Base-by-base conservation (phyloP, 2,797 vertebrate genomes). In the Chelonia mydas region DNA sequence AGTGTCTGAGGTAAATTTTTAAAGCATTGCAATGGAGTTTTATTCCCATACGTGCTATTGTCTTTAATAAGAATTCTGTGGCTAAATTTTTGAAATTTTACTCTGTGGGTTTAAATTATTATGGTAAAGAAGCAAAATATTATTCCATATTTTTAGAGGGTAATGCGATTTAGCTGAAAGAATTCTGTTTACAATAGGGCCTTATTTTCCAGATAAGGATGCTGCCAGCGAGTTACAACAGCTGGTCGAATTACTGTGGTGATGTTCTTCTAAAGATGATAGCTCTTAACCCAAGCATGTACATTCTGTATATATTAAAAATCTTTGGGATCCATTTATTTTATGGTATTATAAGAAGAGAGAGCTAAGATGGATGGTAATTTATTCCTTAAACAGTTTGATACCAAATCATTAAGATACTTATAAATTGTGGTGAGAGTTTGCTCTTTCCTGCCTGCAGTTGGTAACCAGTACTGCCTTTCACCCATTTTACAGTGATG, bases 1-100 rank as follows among this genome's bases (percentile, higher is more conserved):
- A 59, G 0, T 81, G 87, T 87, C 89, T 91, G 96, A 91, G 86
- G 76, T 76, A 92, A 94, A 80, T 68, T 78, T 76, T 6, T 83
- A 94, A 89, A 91, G 49, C 81, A 86, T 88, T 84, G 45, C 87
- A 65, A 87, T 37, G 45, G 31, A 57, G 88, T 78, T 92, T 92
- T 81, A 88, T 28, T 93, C 90, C 84, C 84, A 51, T 37, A 74
- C 68, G 0, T 0, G 0, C 78, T 86, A 51, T 80, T 92, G 65
- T 51, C 54, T 94, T 90, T 84, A 49, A 54, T 11, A 10, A 45
- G 92, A 80, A 65, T 84, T 65, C 79, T 88, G 78, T 82, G 94
- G 49, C 59, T 91, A 53, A 89, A 82, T 81, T 84, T 27, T 59
- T 41, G 88, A n/a, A 2, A 0, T 54, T 59, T 82, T 28, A 17